phyloP scores from a whole-genome alignment of 2,113 vertebrate genomes.

The Siniperca knerii region DNA sequence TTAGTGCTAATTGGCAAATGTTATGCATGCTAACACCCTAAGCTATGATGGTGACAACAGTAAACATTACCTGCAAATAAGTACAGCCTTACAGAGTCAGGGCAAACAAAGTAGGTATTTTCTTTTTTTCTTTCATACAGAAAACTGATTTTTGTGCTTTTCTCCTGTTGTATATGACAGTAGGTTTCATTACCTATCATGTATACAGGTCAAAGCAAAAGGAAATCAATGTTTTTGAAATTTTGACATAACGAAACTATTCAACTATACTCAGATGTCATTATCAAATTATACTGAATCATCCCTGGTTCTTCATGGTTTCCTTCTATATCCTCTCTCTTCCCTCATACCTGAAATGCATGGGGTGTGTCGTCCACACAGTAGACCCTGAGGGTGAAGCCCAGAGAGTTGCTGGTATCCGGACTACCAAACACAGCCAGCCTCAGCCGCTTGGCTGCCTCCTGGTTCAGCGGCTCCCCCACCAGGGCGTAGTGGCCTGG shows the following conservation, averaged over 20 bases:
- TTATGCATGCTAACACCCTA: background rate
- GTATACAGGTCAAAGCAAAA: background rate
- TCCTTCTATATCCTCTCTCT: background rate
- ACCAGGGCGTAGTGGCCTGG: conserved; percentile 95
- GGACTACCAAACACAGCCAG: conserved; percentile 94
- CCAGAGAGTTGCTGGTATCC: conserved; percentile 88
- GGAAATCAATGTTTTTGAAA: background rate
- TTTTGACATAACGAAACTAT: background rate
- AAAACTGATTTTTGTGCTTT: background rate
- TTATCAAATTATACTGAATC: background rate
- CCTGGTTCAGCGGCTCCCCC: conserved; percentile 91
- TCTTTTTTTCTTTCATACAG: no score
- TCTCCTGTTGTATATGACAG: no score
- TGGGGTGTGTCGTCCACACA: conserved; percentile 97
- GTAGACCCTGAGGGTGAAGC: conserved; percentile 96
- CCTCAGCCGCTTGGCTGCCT: conserved; percentile 93
- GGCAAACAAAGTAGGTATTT: background rate
- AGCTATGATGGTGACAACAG: background rate
- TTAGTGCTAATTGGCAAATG: background rate
- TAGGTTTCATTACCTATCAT: background rate
- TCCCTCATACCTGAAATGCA: conserved; percentile 91
- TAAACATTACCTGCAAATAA: no score
- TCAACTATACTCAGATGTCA: background rate
- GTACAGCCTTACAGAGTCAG: background rate
- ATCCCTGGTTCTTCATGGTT: background rate